Evolutionary conservation across 2,888 invertebrate species (phyloP).

Genomic region (Tenthredo scrophulariae): DNA sequence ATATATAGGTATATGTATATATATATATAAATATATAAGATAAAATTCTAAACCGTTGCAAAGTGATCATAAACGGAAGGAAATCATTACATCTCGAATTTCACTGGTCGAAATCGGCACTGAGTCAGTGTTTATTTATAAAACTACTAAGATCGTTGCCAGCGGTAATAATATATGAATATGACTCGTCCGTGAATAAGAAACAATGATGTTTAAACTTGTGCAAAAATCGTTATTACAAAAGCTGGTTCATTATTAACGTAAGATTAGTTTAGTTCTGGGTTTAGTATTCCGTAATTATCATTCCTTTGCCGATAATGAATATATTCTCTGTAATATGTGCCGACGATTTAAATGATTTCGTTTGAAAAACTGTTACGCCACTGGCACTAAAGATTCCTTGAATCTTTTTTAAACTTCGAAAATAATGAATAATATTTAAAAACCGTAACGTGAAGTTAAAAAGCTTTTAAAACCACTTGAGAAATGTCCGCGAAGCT

Average conservation of each 20-base stretch:
- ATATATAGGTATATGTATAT: no score
- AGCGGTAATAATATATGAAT: constrained; percentile 40
- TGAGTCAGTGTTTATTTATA: constrained; percentile 76
- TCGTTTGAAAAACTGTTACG: not conserved
- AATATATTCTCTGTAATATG: not conserved
- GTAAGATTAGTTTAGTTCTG: not conserved
- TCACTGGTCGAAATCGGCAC: constrained; percentile 67
- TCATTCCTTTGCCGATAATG: not conserved
- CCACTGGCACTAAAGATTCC: not conserved
- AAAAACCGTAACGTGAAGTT: constrained; percentile 46
- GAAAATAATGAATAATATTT: constrained; percentile 17
- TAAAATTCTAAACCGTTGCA: not conserved
- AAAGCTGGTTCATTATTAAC: not conserved
- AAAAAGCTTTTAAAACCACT: constrained; percentile 48
- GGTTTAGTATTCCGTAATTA: not conserved
- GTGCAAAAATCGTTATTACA: not conserved
- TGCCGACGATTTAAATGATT: not conserved
- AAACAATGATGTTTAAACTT: constrained; percentile 12
- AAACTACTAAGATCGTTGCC: constrained; percentile 54
- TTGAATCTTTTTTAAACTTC: not conserved
- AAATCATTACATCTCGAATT: constrained; percentile 64
- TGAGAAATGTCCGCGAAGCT: constrained; percentile 66
- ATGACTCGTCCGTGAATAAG: constrained; percentile 20
- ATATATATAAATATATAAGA: no score
- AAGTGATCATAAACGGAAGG: not conserved